These are phyloP conservation scores for Operophtera brumata DNA, from an alignment of 2,888 invertebrate genomes.

Conservation along the genomic window DNA sequence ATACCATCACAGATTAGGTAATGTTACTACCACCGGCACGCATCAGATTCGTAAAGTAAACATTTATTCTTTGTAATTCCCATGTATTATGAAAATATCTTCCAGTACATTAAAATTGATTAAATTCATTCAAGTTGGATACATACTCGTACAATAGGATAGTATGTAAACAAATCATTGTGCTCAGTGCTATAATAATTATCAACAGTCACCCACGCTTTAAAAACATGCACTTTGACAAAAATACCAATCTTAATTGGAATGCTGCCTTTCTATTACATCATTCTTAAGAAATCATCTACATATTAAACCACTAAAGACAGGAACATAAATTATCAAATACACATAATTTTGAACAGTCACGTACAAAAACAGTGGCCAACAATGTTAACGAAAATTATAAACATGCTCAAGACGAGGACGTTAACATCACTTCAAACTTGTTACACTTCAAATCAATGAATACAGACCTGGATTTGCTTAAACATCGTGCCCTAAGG, in stretches of 20 bases:
- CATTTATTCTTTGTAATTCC: neutral
- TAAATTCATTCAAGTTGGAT: neutral
- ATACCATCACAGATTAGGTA: no score
- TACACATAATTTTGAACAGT: constrained; percentile 31
- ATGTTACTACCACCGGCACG: neutral
- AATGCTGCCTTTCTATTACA: no score
- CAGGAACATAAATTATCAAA: constrained; percentile 25
- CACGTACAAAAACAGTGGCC: constrained; percentile 40
- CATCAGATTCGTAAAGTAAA: neutral
- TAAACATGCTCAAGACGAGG: constrained; percentile 56
- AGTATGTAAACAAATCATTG: neutral
- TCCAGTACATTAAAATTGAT: neutral
- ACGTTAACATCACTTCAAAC: constrained; percentile 66
- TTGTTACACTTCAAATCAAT: constrained; percentile 45
- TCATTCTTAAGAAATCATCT: neutral
- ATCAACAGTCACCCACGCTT: neutral
- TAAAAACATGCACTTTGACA: neutral
- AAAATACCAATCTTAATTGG: neutral
- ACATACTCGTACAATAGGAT: neutral
- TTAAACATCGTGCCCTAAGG: constrained; percentile 79
- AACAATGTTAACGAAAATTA: constrained; percentile 38
- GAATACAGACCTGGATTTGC: constrained; percentile 80
- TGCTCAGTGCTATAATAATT: neutral
- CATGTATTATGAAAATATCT: no score
- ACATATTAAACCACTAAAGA: constrained; percentile 5